phyloP scores from a whole-genome alignment of 2,888 invertebrate species.

The Ennomos quercinarius region DNA sequence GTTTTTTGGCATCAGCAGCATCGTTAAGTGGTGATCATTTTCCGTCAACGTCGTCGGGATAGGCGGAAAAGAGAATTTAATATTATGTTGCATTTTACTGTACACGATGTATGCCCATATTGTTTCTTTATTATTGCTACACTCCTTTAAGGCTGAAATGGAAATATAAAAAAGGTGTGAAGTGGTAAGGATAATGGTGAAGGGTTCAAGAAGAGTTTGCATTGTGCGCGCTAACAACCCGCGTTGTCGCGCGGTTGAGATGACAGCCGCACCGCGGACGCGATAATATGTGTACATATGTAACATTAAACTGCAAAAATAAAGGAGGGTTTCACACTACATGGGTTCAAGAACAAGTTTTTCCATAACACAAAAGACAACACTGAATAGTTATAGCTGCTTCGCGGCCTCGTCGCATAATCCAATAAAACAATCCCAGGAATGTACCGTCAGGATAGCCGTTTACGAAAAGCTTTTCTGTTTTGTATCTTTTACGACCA shows the following conservation, averaged over 20 bases:
- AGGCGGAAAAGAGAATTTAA: slow-evolving; percentile 21
- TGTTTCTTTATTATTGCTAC: slow-evolving; percentile 27
- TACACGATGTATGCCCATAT: slow-evolving; percentile 15
- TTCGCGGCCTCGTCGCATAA: slow-evolving; percentile 83
- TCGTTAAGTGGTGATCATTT: slow-evolving; percentile 21
- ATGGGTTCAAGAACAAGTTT: slow-evolving; percentile 86
- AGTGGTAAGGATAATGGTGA: slow-evolving; percentile 54
- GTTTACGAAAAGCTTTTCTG: not conserved
- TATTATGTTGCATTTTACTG: slow-evolving; percentile 26
- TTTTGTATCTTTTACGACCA: not conserved
- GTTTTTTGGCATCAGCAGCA: slow-evolving; percentile 15
- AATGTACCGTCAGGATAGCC: slow-evolving; percentile 76
- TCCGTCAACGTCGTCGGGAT: slow-evolving; percentile 22
- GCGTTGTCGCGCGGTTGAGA: slow-evolving; percentile 54
- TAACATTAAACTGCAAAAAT: slow-evolving; percentile 86
- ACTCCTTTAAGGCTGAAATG: slow-evolving; percentile 30
- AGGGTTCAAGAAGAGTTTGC: slow-evolving; percentile 56
- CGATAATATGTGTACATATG: slow-evolving; percentile 86
- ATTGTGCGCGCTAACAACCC: slow-evolving; percentile 75
- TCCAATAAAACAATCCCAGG: slow-evolving; percentile 84
- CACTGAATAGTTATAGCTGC: slow-evolving; percentile 86
- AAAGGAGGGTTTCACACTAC: slow-evolving; percentile 85
- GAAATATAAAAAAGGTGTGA: slow-evolving; percentile 37
- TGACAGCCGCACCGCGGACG: slow-evolving; percentile 74
- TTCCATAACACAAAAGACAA: slow-evolving; percentile 86